A percentile compares a stretch with the other conserved stretches of the same genome.
Conservation (phyloP, 2,797 vertebrate species). For the Ceyx erithaca region DNA sequence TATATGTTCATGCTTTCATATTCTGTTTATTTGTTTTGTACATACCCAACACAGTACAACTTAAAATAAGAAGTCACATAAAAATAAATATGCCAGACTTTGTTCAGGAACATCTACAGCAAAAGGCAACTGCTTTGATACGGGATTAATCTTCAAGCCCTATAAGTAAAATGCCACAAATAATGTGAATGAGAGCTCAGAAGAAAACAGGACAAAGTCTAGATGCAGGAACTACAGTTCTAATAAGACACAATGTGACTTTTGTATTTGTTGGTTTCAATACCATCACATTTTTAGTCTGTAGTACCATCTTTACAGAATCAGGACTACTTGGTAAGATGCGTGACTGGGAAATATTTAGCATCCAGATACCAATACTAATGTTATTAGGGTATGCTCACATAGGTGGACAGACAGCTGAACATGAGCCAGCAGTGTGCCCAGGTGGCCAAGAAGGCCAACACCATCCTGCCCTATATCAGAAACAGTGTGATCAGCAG, state of each 20-base stretch:
- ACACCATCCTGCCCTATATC: too few species aligned
- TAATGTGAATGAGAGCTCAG: not conserved
- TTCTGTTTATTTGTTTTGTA: not conserved
- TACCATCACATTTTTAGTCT: not conserved
- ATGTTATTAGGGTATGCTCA: not conserved
- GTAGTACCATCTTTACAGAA: not conserved
- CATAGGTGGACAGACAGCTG: not conserved
- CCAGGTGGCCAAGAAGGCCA: too few species aligned
- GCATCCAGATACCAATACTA: not conserved
- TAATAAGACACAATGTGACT: not conserved
- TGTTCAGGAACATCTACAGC: not conserved
- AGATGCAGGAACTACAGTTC: not conserved
- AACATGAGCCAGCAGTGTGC: too few species aligned
- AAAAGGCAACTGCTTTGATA: not conserved
- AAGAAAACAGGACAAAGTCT: not conserved
- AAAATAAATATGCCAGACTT: not conserved
- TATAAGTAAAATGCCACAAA: not conserved
- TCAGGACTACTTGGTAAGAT: not conserved
- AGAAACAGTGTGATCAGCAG: too few species aligned
- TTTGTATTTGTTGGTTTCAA: not conserved
- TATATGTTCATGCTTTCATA: not conserved
- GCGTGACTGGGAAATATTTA: not conserved
- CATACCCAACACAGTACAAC: not conserved
- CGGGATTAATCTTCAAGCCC: not conserved
- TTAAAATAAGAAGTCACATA: not conserved